phyloP scores from a whole-genome alignment of 2,113 vertebrate species.

The Hydrochoerus hydrochaeris region DNA sequence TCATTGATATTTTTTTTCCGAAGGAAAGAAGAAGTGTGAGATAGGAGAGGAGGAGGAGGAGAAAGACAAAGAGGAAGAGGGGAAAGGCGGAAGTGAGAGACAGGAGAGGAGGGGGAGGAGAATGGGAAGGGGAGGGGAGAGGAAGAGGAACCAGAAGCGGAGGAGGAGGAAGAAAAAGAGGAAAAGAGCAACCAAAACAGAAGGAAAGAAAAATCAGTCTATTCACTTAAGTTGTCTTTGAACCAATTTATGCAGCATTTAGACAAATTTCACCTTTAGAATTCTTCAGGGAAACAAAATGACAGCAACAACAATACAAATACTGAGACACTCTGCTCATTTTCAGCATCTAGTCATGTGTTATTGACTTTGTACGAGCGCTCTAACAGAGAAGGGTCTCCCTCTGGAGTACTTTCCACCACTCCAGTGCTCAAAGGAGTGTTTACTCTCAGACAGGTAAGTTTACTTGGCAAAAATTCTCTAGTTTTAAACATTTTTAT shows the following conservation, averaged over 20 bases:
- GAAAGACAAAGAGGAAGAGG: too few relatives aligned
- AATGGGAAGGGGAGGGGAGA: background rate
- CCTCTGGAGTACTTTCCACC: constrained; percentile 68
- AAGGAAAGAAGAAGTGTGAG: background rate
- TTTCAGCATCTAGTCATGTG: constrained; percentile 60
- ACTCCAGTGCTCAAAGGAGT: constrained; percentile 30
- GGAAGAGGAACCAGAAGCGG: too few relatives aligned
- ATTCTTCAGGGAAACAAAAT: constrained; percentile 65
- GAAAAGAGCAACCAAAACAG: background rate
- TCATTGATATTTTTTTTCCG: background rate
- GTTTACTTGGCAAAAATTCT: constrained; percentile 33
- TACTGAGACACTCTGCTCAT: constrained; percentile 69
- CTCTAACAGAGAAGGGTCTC: constrained; percentile 52
- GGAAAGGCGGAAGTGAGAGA: background rate
- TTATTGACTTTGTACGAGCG: constrained; percentile 66
- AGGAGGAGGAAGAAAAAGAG: too few relatives aligned
- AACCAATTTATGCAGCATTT: constrained; percentile 27
- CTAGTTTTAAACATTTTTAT: constrained; percentile 29
- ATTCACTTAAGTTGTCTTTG: background rate
- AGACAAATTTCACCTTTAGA: constrained; percentile 48
- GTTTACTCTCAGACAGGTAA: constrained; percentile 65
- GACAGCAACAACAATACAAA: constrained; percentile 36
- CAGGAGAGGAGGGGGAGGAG: background rate
- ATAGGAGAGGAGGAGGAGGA: background rate
- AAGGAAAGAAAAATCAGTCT: background rate